Conservation (phyloP, 2,113 vertebrate genomes). For the Forbesichthys papilliferus region DNA sequence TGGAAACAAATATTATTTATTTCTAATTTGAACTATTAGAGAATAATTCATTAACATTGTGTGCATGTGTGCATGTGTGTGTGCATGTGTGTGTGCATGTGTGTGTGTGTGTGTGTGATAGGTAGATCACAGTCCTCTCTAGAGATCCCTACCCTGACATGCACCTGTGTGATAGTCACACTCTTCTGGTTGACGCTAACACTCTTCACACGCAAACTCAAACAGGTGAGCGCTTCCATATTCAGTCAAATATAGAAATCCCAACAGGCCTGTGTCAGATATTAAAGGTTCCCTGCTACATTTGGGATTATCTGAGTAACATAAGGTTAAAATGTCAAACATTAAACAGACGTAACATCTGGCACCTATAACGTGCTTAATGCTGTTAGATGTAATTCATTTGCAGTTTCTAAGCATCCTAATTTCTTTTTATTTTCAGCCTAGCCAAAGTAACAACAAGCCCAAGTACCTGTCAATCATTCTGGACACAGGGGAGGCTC, state of each 20-base stretch:
- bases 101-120: conserved; percentile 50
- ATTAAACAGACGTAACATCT: too few relatives aligned
- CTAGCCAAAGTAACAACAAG: conserved; percentile 76
- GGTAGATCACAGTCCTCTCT: conserved; percentile 83
- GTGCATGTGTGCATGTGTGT: not conserved
- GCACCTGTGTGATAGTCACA: conserved; percentile 87
- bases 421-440: conserved; percentile 62
- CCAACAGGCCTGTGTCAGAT: too few relatives aligned
- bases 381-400: too few relatives aligned
- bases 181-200: conserved; percentile 93
- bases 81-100: conserved; percentile 17
- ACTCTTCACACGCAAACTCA: conserved; percentile 90
- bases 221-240: conserved; percentile 66
- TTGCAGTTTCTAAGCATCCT: too few relatives aligned
- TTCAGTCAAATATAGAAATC: too few relatives aligned
- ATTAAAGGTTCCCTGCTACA: too few relatives aligned
- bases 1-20: too few relatives aligned
- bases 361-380: too few relatives aligned
- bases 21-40: too few relatives aligned
- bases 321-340: too few relatives aligned
- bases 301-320: too few relatives aligned
- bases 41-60: too few relatives aligned
- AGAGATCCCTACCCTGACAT: conserved; percentile 88
- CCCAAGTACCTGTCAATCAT: conserved; percentile 90
- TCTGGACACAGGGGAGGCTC: conserved; percentile 85